A percentile compares a stretch with the other conserved stretches of the same genome.
phyloP scores from a whole-genome alignment of 2,888 invertebrate genomes.

The Deladenus siricidicola region DNA sequence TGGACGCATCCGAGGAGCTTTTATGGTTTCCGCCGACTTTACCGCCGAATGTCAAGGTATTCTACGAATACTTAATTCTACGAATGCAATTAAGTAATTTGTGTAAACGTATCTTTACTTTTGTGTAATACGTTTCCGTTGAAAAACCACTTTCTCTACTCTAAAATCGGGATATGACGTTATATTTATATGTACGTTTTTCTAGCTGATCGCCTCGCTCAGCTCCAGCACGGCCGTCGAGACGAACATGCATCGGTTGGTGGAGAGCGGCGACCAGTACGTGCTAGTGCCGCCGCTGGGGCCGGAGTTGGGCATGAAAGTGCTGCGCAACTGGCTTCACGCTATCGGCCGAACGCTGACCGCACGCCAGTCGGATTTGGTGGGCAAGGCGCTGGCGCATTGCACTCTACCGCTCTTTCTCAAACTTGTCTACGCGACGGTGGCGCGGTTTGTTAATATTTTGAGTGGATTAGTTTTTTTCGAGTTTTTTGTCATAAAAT shows the following conservation, averaged over 20 bases:
- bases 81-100: too few species aligned
- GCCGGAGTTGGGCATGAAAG: slow-evolving; percentile 84
- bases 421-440: slow-evolving; percentile 91
- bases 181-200: neutral
- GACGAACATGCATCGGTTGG: slow-evolving; percentile 61
- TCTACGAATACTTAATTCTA: neutral
- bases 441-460: slow-evolving; percentile 54
- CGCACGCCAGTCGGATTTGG: slow-evolving; percentile 57
- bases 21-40: slow-evolving; percentile 88
- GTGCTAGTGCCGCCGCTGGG: slow-evolving; percentile 77
- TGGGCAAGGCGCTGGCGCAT: slow-evolving; percentile 44
- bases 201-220: slow-evolving; percentile 36
- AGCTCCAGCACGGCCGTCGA: slow-evolving; percentile 41
- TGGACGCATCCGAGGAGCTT: slow-evolving; percentile 85
- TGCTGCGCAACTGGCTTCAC: slow-evolving; percentile 80
- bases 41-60: slow-evolving; percentile 59
- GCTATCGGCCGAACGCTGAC: slow-evolving; percentile 77
- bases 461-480: too few species aligned
- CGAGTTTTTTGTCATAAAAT: too few species aligned
- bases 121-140: too few species aligned
- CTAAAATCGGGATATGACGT: too few species aligned
- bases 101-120: too few species aligned
- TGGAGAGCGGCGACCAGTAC: slow-evolving; percentile 78
- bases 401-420: slow-evolving; percentile 85
- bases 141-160: too few species aligned